These are phyloP conservation scores for Dinocampus coccinellae DNA, from an alignment of 2,888 invertebrate species.

Conservation along the genomic window DNA sequence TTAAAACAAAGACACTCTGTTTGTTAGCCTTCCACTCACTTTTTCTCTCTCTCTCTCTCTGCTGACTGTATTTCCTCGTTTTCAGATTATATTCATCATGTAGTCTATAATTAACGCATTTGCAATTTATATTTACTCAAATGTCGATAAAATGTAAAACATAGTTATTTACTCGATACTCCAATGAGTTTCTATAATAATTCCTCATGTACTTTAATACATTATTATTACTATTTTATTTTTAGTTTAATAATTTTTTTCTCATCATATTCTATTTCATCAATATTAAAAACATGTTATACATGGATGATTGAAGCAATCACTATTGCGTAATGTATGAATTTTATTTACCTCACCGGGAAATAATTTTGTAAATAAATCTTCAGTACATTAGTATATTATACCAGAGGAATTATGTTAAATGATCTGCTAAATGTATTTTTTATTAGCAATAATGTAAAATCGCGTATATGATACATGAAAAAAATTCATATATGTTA, in stretches of 20 bases:
- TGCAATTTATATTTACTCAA: neutral
- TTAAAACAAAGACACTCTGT: neutral
- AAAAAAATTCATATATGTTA: neutral
- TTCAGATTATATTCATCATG: neutral
- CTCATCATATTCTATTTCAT: neutral
- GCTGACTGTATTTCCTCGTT: neutral
- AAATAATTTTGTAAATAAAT: neutral
- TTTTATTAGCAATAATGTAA: too few species aligned
- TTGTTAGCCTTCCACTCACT: neutral
- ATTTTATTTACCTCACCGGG: neutral
- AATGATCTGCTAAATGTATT: neutral
- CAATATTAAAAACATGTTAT: neutral
- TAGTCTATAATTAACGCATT: slow-evolving; percentile 1
- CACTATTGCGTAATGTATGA: neutral
- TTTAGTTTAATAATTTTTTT: neutral
- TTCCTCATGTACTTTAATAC: neutral
- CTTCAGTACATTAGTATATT: neutral
- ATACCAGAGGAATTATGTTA: neutral
- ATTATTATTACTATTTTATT: neutral
- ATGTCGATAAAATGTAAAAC: neutral
- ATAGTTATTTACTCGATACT: neutral
- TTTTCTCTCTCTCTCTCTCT: neutral
- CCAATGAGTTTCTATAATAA: neutral
- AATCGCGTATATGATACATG: neutral
- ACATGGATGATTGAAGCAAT: neutral